These are phyloP conservation scores for Aphelocoma coerulescens DNA, from an alignment of 2,113 vertebrate genomes.

Conservation along the genomic window DNA sequence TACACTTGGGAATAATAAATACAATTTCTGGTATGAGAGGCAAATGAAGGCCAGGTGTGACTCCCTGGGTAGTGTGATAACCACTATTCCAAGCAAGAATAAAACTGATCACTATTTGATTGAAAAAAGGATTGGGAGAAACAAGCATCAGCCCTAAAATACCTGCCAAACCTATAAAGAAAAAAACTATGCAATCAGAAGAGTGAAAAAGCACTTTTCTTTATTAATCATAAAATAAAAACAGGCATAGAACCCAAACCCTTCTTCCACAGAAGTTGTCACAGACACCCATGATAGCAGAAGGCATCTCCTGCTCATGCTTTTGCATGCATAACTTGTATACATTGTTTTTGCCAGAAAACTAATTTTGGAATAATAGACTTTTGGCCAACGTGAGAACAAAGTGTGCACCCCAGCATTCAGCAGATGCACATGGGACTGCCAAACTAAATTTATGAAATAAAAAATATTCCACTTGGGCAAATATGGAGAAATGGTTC, in stretches of 20 bases:
- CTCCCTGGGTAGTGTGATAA: not conserved
- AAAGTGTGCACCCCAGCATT: not conserved
- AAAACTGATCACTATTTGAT: slow-evolving; percentile 47
- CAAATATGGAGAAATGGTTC: slow-evolving; percentile 27
- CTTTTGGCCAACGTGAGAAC: not conserved
- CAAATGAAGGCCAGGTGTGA: slow-evolving; percentile 44
- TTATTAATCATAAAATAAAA: slow-evolving; percentile 24
- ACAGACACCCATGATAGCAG: not conserved
- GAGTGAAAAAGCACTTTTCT: not conserved
- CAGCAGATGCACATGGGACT: not conserved
- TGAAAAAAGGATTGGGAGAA: slow-evolving; percentile 24
- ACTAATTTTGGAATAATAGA: not conserved
- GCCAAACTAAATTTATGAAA: slow-evolving; percentile 22
- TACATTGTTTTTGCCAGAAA: slow-evolving; percentile 4
- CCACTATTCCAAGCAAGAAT: not conserved
- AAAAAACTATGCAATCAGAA: not conserved
- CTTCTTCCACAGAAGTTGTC: not conserved
- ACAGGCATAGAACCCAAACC: not conserved
- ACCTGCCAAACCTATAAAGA: slow-evolving; percentile 29
- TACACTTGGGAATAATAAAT: not conserved
- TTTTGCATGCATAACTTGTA: not conserved
- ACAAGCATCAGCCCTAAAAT: slow-evolving; percentile 24
- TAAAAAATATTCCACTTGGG: slow-evolving; percentile 23
- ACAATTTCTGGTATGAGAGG: not conserved
- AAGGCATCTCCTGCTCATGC: not conserved